A percentile compares a stretch with the other conserved stretches of the same genome.
Conservation (phyloP, 1,140 invertebrate species). For the Drosophila nikananu region DNA sequence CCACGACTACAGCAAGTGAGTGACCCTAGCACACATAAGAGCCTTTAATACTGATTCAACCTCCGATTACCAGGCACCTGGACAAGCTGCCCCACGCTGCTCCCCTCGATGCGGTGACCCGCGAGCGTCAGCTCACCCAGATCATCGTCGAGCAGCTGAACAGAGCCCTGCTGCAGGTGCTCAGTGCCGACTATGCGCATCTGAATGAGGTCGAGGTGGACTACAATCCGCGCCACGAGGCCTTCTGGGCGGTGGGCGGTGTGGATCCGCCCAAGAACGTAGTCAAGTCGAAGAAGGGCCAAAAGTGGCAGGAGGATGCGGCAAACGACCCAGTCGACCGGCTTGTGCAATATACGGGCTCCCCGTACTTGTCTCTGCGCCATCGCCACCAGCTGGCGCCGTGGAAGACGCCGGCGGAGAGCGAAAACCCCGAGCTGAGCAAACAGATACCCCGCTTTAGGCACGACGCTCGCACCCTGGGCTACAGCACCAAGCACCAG, state of each 20-base stretch:
- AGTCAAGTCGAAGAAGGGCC: constrained; percentile 81
- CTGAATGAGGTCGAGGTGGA: constrained; percentile 89
- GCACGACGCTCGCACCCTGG: constrained; percentile 87
- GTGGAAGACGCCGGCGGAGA: constrained; percentile 87
- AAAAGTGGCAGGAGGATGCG: constrained; percentile 82
- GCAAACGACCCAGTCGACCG: constrained; percentile 87
- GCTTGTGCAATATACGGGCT: constrained; percentile 89
- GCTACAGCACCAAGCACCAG: constrained; percentile 86
- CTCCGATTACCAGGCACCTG: constrained; percentile 57
- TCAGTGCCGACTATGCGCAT: constrained; percentile 87
- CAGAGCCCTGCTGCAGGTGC: constrained; percentile 87
- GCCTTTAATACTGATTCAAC: neutral
- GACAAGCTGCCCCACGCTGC: constrained; percentile 59
- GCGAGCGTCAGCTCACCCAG: constrained; percentile 61
- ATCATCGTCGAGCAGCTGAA: constrained; percentile 89
- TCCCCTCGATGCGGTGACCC: constrained; percentile 47
- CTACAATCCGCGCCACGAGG: constrained; percentile 90
- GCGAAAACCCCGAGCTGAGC: constrained; percentile 78
- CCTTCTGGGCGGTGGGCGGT: constrained; percentile 92
- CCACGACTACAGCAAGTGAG: constrained; percentile 66
- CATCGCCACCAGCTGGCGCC: constrained; percentile 88
- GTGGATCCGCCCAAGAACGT: constrained; percentile 86
- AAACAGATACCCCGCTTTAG: constrained; percentile 86
- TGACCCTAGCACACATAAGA: neutral
- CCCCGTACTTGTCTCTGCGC: constrained; percentile 89